A percentile compares a stretch with the other conserved stretches of the same genome.
Conservation (phyloP, 37 sponge, comb jelly and placozoan species). For the Haliclona indistincta region DNA sequence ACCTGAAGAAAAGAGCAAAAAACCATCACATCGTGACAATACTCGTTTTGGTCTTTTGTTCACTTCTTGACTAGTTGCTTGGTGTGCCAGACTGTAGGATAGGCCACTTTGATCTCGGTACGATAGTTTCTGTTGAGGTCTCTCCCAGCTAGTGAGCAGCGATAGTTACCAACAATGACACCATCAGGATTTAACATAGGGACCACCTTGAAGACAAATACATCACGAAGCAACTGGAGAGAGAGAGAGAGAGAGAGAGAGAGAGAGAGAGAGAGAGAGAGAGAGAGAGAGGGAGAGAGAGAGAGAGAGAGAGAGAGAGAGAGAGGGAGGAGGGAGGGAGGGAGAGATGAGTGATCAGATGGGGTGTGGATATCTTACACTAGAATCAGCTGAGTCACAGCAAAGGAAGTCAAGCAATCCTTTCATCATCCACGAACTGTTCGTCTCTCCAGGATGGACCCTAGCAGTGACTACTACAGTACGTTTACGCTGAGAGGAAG, state of each 20-base stretch:
- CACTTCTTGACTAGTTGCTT: conserved; percentile 80
- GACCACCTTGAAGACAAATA: conserved; percentile 95
- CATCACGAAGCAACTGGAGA: conserved; percentile 82
- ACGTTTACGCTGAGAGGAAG: conserved; percentile 60
- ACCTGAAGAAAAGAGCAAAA: too few species aligned
- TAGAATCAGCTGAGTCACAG: conserved; percentile 73
- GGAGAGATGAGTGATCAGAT: background rate
- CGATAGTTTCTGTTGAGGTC: conserved; percentile 96
- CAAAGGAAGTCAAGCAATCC: conserved; percentile 94
- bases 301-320: background rate
- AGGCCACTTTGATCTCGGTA: conserved; percentile 86
- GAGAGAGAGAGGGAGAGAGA: background rate
- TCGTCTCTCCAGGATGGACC: conserved; percentile 98
- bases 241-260: background rate
- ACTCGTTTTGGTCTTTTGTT: too few species aligned
- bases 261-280: background rate
- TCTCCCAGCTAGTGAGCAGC: conserved; percentile 93
- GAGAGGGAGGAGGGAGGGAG: background rate
- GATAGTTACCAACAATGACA: conserved; percentile 97
- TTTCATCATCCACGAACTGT: conserved; percentile 98
- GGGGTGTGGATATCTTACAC: too few species aligned
- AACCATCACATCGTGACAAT: too few species aligned
- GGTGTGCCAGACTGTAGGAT: conserved; percentile 90
- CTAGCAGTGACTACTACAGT: conserved; percentile 91
- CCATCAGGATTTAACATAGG: conserved; percentile 99